Percentiles rank a stretch among this genome's conserved stretches.
These are phyloP conservation scores for Perca schrenkii DNA, from an alignment of 2,113 vertebrate genomes.

Conservation along the genomic window DNA sequence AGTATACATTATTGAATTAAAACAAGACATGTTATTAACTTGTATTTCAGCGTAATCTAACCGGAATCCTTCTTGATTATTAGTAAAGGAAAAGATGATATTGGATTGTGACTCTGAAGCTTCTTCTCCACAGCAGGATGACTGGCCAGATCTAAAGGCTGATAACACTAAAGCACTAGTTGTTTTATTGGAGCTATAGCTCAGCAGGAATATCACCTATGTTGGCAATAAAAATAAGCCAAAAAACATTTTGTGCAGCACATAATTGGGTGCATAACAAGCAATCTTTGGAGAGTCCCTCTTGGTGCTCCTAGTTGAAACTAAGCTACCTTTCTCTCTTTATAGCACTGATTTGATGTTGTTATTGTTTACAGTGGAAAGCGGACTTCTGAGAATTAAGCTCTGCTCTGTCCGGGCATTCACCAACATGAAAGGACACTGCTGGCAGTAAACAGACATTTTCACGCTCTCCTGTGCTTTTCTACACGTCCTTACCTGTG, in stretches of 20 bases:
- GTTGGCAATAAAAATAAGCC: slow-evolving; percentile 7
- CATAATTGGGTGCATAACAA: slow-evolving; percentile 10
- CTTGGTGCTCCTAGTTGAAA: not conserved
- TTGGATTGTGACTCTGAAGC: not conserved
- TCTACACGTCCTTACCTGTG: not conserved
- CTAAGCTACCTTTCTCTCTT: not conserved
- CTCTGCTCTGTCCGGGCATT: slow-evolving; percentile 10
- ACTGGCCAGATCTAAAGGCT: slow-evolving; percentile 4
- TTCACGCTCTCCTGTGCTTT: not conserved
- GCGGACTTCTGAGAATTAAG: not conserved
- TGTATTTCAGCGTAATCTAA: not conserved
- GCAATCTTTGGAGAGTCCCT: not conserved
- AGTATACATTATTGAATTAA: not conserved
- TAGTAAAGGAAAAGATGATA: not conserved
- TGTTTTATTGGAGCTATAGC: not conserved
- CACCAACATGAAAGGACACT: slow-evolving; percentile 20
- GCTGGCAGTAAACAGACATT: slow-evolving; percentile 7
- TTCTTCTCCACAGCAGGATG: not conserved
- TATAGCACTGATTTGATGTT: slow-evolving; percentile 22
- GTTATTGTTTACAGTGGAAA: slow-evolving; percentile 24
- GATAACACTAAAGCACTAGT: not conserved
- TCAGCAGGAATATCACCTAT: not conserved
- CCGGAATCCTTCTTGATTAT: not conserved
- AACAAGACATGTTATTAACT: not conserved
- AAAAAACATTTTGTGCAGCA: not conserved